These are phyloP conservation scores for Boloria euphrosyne DNA, from an alignment of 2,888 invertebrate species.

Conservation along the genomic window DNA sequence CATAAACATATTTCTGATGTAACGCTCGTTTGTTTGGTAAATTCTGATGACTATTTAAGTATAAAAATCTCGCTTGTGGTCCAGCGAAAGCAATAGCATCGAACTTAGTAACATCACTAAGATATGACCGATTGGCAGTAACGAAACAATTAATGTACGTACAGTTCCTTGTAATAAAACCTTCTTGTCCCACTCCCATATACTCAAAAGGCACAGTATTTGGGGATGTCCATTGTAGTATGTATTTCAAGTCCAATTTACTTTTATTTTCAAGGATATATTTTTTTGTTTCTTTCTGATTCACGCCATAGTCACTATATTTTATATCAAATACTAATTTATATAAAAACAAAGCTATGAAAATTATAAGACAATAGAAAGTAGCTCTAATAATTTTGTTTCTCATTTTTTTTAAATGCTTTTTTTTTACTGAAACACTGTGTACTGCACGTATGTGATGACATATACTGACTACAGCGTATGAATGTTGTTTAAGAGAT, in stretches of 20 bases:
- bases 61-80: slow-evolving; percentile 46
- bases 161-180: slow-evolving; percentile 55
- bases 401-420: slow-evolving; percentile 30
- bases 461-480: slow-evolving; percentile 6
- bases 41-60: slow-evolving; percentile 2
- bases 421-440: background rate
- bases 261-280: slow-evolving; percentile 9
- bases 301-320: slow-evolving; percentile 14
- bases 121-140: slow-evolving; percentile 48
- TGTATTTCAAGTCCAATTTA: slow-evolving; percentile 49
- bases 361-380: slow-evolving; percentile 31
- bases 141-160: slow-evolving; percentile 58
- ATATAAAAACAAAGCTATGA: slow-evolving; percentile 36
- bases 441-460: slow-evolving; percentile 1
- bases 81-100: slow-evolving; percentile 60
- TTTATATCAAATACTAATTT: slow-evolving; percentile 34
- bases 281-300: background rate
- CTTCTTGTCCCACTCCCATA: slow-evolving; percentile 49
- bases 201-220: slow-evolving; percentile 53
- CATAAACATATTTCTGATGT: slow-evolving; percentile 58
- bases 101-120: slow-evolving; percentile 50
- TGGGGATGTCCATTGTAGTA: slow-evolving; percentile 58
- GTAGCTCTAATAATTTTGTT: slow-evolving; percentile 34
- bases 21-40: slow-evolving; percentile 50
- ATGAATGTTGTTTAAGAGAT: slow-evolving; percentile 18